A percentile compares a stretch with the other conserved stretches of the same genome.
Conservation (phyloP, 2,113 vertebrate species). For the Axis porcinus region DNA sequence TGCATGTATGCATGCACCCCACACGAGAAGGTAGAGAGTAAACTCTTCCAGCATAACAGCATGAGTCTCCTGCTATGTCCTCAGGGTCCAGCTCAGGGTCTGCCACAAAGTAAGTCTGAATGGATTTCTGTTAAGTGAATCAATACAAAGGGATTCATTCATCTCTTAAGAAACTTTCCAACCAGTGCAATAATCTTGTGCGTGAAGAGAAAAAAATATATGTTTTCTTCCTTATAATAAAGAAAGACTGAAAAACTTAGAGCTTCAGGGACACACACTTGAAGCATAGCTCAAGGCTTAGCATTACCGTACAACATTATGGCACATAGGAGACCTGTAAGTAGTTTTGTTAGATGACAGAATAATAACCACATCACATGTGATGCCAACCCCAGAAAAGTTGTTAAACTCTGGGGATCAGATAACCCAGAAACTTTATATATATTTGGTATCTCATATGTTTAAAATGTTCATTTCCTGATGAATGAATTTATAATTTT, state of each 20-base stretch:
- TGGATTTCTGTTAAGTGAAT: background rate
- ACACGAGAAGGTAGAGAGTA: background rate
- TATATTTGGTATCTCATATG: background rate
- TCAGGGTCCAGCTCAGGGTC: background rate
- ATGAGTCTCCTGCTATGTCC: background rate
- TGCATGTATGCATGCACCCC: background rate
- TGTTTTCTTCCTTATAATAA: background rate
- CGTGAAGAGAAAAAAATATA: background rate
- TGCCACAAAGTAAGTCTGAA: background rate
- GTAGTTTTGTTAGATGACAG: background rate
- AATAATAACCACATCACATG: background rate
- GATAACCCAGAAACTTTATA: background rate
- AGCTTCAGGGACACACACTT: background rate
- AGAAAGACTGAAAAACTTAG: background rate
- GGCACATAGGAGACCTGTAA: background rate
- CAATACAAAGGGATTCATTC: background rate
- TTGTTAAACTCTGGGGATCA: background rate
- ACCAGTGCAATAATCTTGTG: background rate
- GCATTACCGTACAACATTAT: background rate
- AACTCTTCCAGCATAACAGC: background rate
- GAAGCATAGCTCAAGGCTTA: background rate
- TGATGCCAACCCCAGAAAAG: background rate
- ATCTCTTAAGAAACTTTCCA: background rate
- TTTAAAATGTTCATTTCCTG: background rate
- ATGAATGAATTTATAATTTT: background rate